Conservation (phyloP, 2,113 vertebrate species). For the Hyperopisus bebe region DNA sequence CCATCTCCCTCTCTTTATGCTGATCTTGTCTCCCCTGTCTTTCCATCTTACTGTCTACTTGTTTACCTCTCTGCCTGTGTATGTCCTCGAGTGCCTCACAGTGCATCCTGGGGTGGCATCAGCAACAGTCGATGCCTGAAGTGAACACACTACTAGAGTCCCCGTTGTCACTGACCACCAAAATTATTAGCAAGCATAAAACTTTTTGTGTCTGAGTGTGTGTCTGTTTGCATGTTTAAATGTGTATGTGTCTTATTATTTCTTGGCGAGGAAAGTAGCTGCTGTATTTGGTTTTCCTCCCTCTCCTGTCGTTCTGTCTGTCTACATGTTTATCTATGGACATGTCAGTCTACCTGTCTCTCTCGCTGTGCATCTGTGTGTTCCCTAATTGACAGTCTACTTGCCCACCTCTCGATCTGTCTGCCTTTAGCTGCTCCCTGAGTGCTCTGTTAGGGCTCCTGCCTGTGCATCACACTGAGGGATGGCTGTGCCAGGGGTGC, state of each 20-base stretch:
- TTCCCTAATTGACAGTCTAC: background rate
- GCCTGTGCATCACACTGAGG: conserved; percentile 23
- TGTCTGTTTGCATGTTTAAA: background rate
- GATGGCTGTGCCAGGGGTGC: conserved; percentile 26
- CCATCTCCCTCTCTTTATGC: background rate
- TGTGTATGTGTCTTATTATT: background rate
- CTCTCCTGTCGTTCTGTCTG: background rate
- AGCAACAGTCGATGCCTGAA: conserved; percentile 42
- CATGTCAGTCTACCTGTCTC: background rate
- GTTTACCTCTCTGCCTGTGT: background rate
- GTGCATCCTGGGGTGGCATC: conserved; percentile 18
- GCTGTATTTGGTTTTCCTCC: background rate
- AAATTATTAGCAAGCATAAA: conserved; percentile 61
- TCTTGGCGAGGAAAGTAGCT: background rate
- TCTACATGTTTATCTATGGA: background rate
- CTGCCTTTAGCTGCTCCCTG: background rate
- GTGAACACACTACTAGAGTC: conserved; percentile 51
- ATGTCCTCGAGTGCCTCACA: background rate
- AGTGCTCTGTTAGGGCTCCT: background rate
- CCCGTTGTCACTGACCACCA: conserved; percentile 51
- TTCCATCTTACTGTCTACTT: background rate
- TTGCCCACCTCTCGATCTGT: background rate
- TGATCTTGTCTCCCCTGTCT: background rate
- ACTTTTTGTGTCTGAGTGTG: conserved; percentile 1
- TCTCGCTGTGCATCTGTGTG: background rate